Evolutionary conservation across 1,140 invertebrate genomes (phyloP), one percentile per base, ranked within the genome.

Genomic region (Coptotermes formosanus): DNA sequence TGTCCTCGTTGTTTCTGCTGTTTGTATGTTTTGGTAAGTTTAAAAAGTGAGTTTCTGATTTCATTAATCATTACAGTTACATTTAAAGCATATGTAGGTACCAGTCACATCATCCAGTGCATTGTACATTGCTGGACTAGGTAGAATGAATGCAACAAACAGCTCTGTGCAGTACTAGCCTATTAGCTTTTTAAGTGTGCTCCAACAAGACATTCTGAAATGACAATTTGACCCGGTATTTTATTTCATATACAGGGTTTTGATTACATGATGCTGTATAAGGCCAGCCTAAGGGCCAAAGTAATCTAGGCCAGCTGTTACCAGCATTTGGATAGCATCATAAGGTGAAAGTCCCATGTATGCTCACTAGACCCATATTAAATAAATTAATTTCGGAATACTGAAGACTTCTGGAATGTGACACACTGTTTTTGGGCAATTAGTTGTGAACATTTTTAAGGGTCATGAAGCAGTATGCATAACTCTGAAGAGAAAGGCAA

Each of bases 21-120:
- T 52, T 30, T 52, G n/a, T 84, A 45, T 84, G 48, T 84, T 84
- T 52, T 84, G 83, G 83, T 84, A 52, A 84, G 83, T 84, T 52
- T 52, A 43, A 48, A 19, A 45, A 83, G 32, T 83, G 43, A 45
- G 6, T 9, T 4, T 55, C 19, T 16, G 19, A 19, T 55, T 4
- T 55, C 52, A 19, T 16, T 55, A 55, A 4, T 16, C 52, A 55
- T 8, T 55, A 4, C 14, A 55, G 52, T 16, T 55, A 4, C 52
- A 1, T 16, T 82, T 82, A 82, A 16, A 38, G 43, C 12, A 30
- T 38, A 14, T 30, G 75, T 38, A n/a, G n/a, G 23, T 19, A 38
- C 11, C n/a, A 82, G 14, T 19, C 38, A 38, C 38, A 38, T 2
- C 4, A 2, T 38, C 38, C 38, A 38, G 4, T 38, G 38, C 38